Base-by-base conservation (phyloP, 2,113 vertebrate genomes). In the Larimichthys crocea region DNA sequence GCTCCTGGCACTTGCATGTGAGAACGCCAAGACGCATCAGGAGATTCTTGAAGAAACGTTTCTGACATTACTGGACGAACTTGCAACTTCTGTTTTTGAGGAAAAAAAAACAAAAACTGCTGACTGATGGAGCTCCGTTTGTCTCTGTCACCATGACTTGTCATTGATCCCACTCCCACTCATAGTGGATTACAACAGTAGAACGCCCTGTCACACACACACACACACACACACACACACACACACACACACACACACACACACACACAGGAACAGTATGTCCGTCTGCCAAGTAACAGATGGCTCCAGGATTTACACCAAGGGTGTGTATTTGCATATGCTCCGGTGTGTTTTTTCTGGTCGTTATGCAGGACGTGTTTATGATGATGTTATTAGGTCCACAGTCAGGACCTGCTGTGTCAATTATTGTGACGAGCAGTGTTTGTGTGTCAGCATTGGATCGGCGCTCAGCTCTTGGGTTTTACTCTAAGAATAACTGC, bases 221-320 rank as follows among this genome's bases (percentile, higher is more conserved):
- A 26, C 26, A 24, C 19, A 26, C 10, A 56, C 24, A 24, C 24
- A 24, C 24, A 24, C 35, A 20, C 6, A n/a, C 44, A 22, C 59
- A 68, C 19, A 6, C 17, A 60, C 64, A 74, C 64, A 53, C 53
- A 31, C 26, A 75, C 35, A 55, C 64, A 17, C 35, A 24, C 10
- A n/a, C 22, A 52, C 49, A 20, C 19, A 26, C 11, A 56, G 29
- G 69, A 68, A 56, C 31, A 46, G 63, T 16, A 20, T 12, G 42
- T 35, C 46, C 62, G 70, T 44, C 78, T 83, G 88, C 85, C 77
- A 80, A 85, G 83, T 56, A 83, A 80, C 85, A 89, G 88, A 90
- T 91, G 88, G 83, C 79, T 72, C 20, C 71, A 56, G 88, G 83
- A 90, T 90, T 91, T 87, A 77, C 63, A 75, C 69, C 0, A 1